Evolutionary conservation across 1,140 invertebrate genomes (phyloP).

Genomic region (Diabrotica virgifera): DNA sequence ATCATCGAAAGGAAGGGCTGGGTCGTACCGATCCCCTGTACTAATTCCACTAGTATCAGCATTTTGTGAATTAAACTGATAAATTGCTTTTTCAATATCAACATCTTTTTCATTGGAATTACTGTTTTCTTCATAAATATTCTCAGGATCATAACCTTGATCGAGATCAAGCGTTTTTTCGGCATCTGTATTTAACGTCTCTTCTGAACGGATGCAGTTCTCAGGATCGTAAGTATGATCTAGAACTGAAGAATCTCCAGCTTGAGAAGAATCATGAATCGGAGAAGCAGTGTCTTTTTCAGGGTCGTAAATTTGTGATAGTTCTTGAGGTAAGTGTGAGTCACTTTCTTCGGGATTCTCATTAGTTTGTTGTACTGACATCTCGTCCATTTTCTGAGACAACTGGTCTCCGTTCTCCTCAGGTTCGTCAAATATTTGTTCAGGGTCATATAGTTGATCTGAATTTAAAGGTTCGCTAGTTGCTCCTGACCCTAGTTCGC

Average conservation of each 20-base stretch:
- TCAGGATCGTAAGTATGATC: slow-evolving; percentile 4
- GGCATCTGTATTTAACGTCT: slow-evolving; percentile 9
- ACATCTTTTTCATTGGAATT: neutral
- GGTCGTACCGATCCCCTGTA: slow-evolving; percentile 1
- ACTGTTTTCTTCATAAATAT: neutral
- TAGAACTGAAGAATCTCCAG: slow-evolving; percentile 4
- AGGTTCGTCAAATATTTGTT: slow-evolving; percentile 9
- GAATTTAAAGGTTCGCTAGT: neutral
- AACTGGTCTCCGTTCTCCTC: slow-evolving; percentile 7
- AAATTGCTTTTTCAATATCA: no score
- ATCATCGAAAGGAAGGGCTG: neutral
- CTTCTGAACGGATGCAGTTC: neutral
- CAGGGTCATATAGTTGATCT: slow-evolving; percentile 11
- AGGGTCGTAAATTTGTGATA: slow-evolving; percentile 16
- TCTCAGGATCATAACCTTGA: slow-evolving; percentile 13
- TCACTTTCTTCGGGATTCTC: neutral
- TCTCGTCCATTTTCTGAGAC: neutral
- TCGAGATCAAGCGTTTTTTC: slow-evolving; percentile 5
- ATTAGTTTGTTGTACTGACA: neutral
- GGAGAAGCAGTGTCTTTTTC: neutral
- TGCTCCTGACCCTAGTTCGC: neutral
- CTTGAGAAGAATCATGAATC: neutral
- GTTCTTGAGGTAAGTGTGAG: neutral
- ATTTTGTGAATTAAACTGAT: neutral
- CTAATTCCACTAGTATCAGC: neutral